Evolutionary conservation across 1,140 invertebrate species (phyloP), one percentile per base, ranked within the genome.

Genomic region (Drosophila trapezifrons): DNA sequence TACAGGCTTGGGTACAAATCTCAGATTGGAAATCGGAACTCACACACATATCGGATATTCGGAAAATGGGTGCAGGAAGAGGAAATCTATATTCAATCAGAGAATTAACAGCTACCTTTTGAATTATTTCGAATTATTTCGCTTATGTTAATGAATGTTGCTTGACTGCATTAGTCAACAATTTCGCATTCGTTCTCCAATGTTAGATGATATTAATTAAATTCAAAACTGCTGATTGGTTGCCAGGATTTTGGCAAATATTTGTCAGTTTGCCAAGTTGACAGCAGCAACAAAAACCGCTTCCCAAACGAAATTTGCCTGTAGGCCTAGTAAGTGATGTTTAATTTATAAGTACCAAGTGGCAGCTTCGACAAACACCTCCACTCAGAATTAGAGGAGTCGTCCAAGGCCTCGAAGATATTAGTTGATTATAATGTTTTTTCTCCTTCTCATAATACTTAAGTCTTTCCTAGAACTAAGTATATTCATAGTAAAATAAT

Each of bases 121-220:
- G n/a, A 18, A 7, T 8, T n/a, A n/a, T 42, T 42, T n/a, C n/a
- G 27, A 38, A 58, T 27, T 46, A 37, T 46, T 37, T 40, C 20
- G 76, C 72, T 83, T 76, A 49, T 83, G 76, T 79, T 80, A 84
- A 80, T 84, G 80, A 70, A 84, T 58, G 84, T 83, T 77, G 80
- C 73, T 86, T 79, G 71, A 76, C 71, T 87, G 71, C 76, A 87
- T 79, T 87, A 76, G 70, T 63, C 55, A 58, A 46, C 49, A 60
- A 52, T 32, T 52, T 42, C 38, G 51, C 38, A 38, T 38, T 22
- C 27, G 35, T 10, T 32, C 43, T 22, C 40, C 70, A 57, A 45
- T 55, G 29, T 54, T 35, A 64, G 51, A 87, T 87, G 57, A 83
- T 83, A 83, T 83, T 83, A 89, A 87, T 87, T 87, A 87, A 87